Evolutionary conservation across 2,113 vertebrate species (phyloP), one percentile per base, ranked within the genome.

Genomic region (Parotia lawesii): DNA sequence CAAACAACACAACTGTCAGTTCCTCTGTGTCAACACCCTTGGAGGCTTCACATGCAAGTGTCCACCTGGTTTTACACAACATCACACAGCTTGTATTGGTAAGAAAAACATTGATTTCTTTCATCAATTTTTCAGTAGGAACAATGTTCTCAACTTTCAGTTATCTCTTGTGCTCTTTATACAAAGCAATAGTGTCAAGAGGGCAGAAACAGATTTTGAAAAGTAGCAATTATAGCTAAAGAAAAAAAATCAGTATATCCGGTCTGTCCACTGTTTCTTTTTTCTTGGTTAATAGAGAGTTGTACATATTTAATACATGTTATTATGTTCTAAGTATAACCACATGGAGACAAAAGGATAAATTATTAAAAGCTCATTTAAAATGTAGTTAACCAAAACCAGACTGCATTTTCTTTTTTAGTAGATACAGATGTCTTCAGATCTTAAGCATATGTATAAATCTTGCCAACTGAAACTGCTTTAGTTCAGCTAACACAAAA

Each of bases 21-120:
- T 98, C 94, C 97, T 98, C 62, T 98, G 98, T 82, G 96, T 97
- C 91, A 98, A 99, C 94, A 98, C 98, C 15, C 95, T 99, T 31
- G 98, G 98, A 42, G 98, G 98, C 11, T 98, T 99, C 78, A 98
- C 98, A 27, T 99, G 98, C 96, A 98, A 98, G 97, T 99, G 98
- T 56, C 98, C 98, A 28, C 97, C 98, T 37, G 98, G 98, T 50
- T 98, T 99, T 96, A 98, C 97, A 5, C 98, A 99, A 51, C 98
- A 99, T 94, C 98, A 98, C 90, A 98, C 98, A 15, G 98, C 98
- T 61, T 99, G 98, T 87, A 98, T 98, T 70, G 98, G 98, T 98
- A 96, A 98, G 98, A 85, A 95, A 83, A 94, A 33, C n/a, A 40
- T 3, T 3, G 1, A 2, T 74, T 76, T 62, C 16, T 78, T 29